phyloP scores from a whole-genome alignment of 2,797 vertebrate genomes.

The Etheostoma nigrum region DNA sequence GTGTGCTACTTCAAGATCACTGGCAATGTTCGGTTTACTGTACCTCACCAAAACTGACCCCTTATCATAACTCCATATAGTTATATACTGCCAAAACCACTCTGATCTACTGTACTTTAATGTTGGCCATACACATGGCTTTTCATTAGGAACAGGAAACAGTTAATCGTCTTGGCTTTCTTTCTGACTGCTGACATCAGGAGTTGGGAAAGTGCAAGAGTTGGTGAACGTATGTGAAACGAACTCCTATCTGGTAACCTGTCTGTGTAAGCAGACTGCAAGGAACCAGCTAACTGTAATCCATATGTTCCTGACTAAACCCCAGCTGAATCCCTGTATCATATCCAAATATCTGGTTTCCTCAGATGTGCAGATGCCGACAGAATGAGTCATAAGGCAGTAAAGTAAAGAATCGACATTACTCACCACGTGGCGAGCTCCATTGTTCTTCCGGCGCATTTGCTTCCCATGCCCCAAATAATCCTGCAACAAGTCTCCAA shows the following conservation, averaged over 20 bases:
- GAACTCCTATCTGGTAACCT: conserved; percentile 53
- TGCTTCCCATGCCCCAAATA: conserved; percentile 79
- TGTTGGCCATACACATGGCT: conserved; percentile 10
- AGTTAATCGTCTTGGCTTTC: conserved; percentile 20
- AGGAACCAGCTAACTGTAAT: conserved; percentile 69
- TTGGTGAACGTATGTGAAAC: conserved; percentile 56
- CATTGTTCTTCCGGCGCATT: conserved; percentile 79
- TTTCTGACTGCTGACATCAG: conserved; percentile 35
- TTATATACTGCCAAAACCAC: conserved; percentile 15
- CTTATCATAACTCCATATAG: conserved; percentile 32
- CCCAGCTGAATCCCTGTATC: conserved; percentile 44
- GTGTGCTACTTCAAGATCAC: conserved; percentile 20
- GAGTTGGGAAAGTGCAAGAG: conserved; percentile 21
- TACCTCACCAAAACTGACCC: conserved; percentile 35
- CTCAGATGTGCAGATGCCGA: conserved; percentile 56
- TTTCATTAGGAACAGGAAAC: conserved; percentile 23
- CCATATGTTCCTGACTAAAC: conserved; percentile 62
- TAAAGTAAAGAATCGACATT: conserved; percentile 10
- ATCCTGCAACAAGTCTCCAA: conserved; percentile 82
- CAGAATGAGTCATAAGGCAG: conserved; percentile 31
- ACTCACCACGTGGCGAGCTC: conserved; percentile 90
- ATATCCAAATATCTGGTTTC: conserved; percentile 59
- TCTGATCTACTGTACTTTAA: conserved; percentile 38
- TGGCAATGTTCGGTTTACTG: conserved; percentile 12
- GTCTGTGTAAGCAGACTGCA: conserved; percentile 57